Conservation (phyloP, 2,888 invertebrate genomes). For the Cenopis cana region DNA sequence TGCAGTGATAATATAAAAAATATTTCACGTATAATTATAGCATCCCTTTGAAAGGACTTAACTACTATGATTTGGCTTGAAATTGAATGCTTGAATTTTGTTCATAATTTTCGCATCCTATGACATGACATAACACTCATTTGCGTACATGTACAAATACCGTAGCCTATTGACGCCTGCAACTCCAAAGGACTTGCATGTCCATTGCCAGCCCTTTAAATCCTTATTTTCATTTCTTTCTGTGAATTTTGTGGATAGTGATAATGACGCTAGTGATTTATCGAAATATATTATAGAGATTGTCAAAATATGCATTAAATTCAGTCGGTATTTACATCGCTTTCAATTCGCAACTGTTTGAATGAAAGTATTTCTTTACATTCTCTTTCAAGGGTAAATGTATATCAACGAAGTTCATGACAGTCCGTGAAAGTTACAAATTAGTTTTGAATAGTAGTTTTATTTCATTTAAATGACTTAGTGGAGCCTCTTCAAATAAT, state of each 20-base stretch:
- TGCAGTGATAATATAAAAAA: too few species aligned
- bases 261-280: background rate
- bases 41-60: too few species aligned
- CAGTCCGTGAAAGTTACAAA: conserved; percentile 2
- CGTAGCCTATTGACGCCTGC: too few species aligned
- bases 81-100: too few species aligned
- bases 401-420: background rate
- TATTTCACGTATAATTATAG: too few species aligned
- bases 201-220: background rate
- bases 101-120: too few species aligned
- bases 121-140: too few species aligned
- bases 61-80: too few species aligned
- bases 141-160: too few species aligned
- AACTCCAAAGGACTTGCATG: background rate
- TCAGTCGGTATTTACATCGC: too few species aligned
- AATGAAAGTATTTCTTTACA: background rate
- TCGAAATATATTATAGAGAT: background rate
- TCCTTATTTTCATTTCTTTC: background rate
- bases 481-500: conserved; percentile 1
- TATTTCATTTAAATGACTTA: conserved; percentile 3
- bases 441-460: conserved; percentile 8
- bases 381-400: background rate
- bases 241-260: background rate
- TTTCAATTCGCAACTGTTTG: too few species aligned
- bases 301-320: too few species aligned